Base-by-base conservation (phyloP, 2,888 invertebrate species). In the Cremastobaeus sp. region DNA sequence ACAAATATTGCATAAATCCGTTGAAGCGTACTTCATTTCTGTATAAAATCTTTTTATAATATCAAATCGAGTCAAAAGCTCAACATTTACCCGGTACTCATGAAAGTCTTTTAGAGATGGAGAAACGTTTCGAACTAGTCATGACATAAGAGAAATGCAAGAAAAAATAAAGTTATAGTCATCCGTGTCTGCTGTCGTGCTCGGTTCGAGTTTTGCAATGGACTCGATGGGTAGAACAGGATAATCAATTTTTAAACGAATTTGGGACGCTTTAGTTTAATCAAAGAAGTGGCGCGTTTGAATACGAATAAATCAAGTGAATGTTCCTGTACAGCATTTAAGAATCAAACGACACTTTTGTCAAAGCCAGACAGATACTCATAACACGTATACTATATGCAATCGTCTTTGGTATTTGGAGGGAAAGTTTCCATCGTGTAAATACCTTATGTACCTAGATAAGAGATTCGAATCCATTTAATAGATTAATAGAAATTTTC, bases 321-420 rank as follows among this genome's bases (percentile, higher is more conserved):
- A 87, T 85, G 86, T 87, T 87, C 86, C 86, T 87, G 84, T 85
- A 84, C 86, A 85, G 85, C 85, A 86, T 86, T 85, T 86, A 86
- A 86, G 82, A 85, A 86, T 86, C 85, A 84, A 85, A 85, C 78
- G 80, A 83, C 79, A 84, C 80, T 79, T 78, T 84, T 79, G 78
- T 81, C 79, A 75, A 81, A 76, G 71, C 64, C 57, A 77, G 76
- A 74, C 57, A 62, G 76, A 71, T 72, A 76, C 69, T 68, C 43
- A 45, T 68, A 70, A 76, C 76, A 71, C 68, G 59, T 68, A 70
- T 18, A 72, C 60, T 30, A 71, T 65, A 74, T 64, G 76, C 50
- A 70, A 72, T 52, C 68, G 69, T 75, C 30, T 77, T 84, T 82
- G 84, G 84, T 84, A 83, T 83, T 82, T 78, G 80, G 82, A 82